These are phyloP conservation scores for Melospiza georgiana DNA, from an alignment of 2,113 vertebrate species.

Conservation along the genomic window DNA sequence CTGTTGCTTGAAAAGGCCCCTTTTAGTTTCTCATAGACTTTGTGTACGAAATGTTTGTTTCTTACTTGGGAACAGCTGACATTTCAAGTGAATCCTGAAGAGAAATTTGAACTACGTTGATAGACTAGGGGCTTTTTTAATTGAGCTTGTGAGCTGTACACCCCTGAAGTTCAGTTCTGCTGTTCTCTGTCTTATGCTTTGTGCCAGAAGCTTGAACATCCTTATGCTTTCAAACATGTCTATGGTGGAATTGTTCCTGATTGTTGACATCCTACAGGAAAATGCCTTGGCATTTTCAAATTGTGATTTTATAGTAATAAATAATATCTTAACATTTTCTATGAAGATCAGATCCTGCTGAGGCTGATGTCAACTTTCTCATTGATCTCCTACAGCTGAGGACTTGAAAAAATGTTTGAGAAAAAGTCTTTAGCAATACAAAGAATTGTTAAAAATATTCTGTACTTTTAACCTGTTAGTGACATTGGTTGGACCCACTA, in stretches of 20 bases:
- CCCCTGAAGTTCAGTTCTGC: not conserved
- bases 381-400: not conserved
- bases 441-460: not conserved
- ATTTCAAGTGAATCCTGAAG: not conserved
- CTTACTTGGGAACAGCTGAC: not conserved
- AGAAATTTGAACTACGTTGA: not conserved
- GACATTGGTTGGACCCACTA: not conserved
- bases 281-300: not conserved
- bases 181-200: not conserved
- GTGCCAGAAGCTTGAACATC: not conserved
- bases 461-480: not conserved
- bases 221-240: not conserved
- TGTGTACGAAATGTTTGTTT: not conserved
- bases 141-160: not conserved
- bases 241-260: not conserved
- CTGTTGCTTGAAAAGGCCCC: not conserved
- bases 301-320: not conserved
- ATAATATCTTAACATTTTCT: not conserved
- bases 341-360: not conserved
- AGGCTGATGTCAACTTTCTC: not conserved
- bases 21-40: not conserved
- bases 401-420: not conserved
- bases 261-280: not conserved
- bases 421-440: not conserved
- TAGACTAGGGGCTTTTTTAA: not conserved